These are phyloP conservation scores for Phalacrocorax carbo DNA, from an alignment of 2,113 vertebrate genomes.

Conservation along the genomic window DNA sequence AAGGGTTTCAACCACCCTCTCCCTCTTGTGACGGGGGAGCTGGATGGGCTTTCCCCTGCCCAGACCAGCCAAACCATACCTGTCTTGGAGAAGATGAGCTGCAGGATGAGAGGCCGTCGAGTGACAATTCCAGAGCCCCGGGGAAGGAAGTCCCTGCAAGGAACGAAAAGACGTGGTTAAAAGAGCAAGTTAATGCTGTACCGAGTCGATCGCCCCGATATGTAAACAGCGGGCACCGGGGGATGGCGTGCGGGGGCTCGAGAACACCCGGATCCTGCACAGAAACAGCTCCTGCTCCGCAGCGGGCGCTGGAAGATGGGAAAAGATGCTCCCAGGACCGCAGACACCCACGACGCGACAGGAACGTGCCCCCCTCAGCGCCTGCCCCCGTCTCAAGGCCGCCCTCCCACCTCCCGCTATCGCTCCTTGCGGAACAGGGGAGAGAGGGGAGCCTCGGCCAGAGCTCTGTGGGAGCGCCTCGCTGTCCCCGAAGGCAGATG, in stretches of 20 bases:
- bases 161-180: neutral
- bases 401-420: neutral
- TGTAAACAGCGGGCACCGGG: fast-evolving
- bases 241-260: neutral
- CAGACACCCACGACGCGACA: neutral
- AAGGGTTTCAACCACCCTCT: neutral
- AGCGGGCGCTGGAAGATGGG: neutral
- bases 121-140: constrained; percentile 96
- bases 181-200: neutral
- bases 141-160: constrained; percentile 92
- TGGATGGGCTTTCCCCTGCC: neutral
- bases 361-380: neutral
- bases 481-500: too few relatives aligned
- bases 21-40: neutral
- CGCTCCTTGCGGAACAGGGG: neutral
- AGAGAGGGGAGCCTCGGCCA: neutral
- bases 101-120: constrained; percentile 92
- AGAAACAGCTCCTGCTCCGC: neutral
- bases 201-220: fast-evolving
- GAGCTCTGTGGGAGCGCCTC: neutral
- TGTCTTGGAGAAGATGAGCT: constrained; percentile 95
- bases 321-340: neutral
- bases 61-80: constrained; percentile 69
- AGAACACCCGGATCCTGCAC: neutral
- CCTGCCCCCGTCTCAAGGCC: too few relatives aligned